These are phyloP conservation scores for Euura lappo DNA, from an alignment of 1,140 invertebrate species.

Conservation along the genomic window DNA sequence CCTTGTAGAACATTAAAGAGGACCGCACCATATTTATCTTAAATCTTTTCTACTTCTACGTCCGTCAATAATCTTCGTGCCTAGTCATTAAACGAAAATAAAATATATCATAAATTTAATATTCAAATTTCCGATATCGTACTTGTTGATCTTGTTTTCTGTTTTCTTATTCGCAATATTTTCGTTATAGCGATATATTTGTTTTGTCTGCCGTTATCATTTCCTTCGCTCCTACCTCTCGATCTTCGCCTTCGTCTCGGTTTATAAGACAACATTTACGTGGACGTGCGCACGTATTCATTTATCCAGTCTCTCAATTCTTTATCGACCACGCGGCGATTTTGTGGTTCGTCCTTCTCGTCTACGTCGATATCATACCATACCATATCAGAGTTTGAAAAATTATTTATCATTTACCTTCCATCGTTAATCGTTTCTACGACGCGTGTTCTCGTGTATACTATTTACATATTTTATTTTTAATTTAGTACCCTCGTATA, in stretches of 20 bases:
- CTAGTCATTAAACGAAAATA: constrained; percentile 17
- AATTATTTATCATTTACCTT: background rate
- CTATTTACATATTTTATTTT: too few species aligned
- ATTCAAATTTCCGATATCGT: constrained; percentile 16
- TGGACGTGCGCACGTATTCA: background rate
- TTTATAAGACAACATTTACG: too few species aligned
- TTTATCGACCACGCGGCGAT: background rate
- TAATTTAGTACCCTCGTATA: too few species aligned
- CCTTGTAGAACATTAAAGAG: constrained; percentile 13
- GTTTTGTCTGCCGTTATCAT: background rate
- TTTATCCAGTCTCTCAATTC: background rate
- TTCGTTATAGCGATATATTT: background rate
- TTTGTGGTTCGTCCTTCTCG: background rate
- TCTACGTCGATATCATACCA: background rate
- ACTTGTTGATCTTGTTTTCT: constrained; percentile 11
- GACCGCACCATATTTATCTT: background rate
- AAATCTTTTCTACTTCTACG: background rate
- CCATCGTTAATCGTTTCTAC: too few species aligned
- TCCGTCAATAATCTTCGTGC: background rate
- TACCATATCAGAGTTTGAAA: background rate
- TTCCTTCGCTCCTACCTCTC: too few species aligned
- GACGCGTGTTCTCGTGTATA: too few species aligned
- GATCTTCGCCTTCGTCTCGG: too few species aligned
- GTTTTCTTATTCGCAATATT: background rate
- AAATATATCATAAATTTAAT: constrained; percentile 20